Evolutionary conservation across 23 tunicate genomes (phyloP), one percentile per base, ranked within the genome.

Genomic region (Clavelina lepadiformis): DNA sequence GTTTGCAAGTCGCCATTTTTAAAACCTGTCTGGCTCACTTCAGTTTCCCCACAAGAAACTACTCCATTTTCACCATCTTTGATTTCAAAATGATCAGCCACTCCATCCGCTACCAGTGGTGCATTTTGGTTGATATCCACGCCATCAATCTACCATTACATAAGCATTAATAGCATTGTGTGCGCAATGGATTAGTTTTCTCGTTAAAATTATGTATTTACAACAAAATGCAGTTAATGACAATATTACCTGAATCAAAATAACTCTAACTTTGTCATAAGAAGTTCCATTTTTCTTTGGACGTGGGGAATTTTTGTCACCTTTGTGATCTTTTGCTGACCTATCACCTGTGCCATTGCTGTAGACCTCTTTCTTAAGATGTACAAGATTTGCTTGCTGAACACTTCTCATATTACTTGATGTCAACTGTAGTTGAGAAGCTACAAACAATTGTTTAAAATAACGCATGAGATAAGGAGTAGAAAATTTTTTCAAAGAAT

Each of bases 101-200:
- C 36, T 24, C 31, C 44, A 19, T 20, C 31, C 2, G 8, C 37
- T 26, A 4, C 45, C 15, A 31, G 64, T 18, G 60, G 23, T 6
- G 80, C 5, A 63, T 7, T 18, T 3, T 50, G 29, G 24, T 37
- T 68, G 51, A 56, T 69, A 53, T 68, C 91, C 56, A 61, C 54
- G 33, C 81, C 82, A 34, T 76, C 74, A 28, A 84, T 75, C 93
- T 84, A 53, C n/a, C n/a, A 21, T 28, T 1, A 62, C n/a, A n/a
- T n/a, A n/a, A n/a, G n/a, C n/a, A n/a, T n/a, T n/a, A n/a, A n/a
- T 19, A 56, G 1, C 64, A n/a, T n/a, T n/a, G n/a, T n/a, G n/a
- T n/a, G n/a, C n/a, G n/a, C n/a, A n/a, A n/a, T 46, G 19, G 20
- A 46, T 46, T 19, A 46, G 20, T 20, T 46, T 46, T 46, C 20